Percentiles rank a stretch among this genome's conserved stretches.
These are phyloP conservation scores for Rhinolophus ferrumequinum DNA, from an alignment of 2,113 vertebrate genomes.

Conservation along the genomic window DNA sequence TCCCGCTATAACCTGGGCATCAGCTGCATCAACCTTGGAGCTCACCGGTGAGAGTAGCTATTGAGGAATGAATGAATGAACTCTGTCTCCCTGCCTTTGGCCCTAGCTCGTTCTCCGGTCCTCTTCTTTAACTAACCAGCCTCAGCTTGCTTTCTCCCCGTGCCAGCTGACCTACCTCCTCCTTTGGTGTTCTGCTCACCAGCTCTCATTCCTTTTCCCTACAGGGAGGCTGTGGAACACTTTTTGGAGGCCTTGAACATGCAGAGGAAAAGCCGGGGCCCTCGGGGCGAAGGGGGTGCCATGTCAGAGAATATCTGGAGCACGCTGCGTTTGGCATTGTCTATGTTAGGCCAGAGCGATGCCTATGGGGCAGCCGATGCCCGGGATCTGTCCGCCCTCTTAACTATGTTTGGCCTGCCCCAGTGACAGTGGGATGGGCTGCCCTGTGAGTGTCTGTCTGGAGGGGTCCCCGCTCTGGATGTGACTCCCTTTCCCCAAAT, in stretches of 20 bases:
- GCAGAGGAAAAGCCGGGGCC: conserved; percentile 91
- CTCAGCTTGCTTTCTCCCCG: background rate
- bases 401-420: conserved; percentile 92
- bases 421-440: conserved; percentile 88
- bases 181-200: background rate
- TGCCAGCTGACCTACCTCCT: background rate
- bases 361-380: conserved; percentile 94
- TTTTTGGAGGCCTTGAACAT: conserved; percentile 97
- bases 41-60: conserved; percentile 91
- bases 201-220: background rate
- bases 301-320: conserved; percentile 99
- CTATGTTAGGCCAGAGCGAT: conserved; percentile 98
- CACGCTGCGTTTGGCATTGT: conserved; percentile 97
- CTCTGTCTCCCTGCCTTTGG: background rate
- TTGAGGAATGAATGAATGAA: background rate
- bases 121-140: background rate
- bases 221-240: conserved; percentile 98
- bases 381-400: conserved; percentile 91
- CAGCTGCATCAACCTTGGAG: conserved; percentile 97
- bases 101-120: background rate
- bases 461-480: conserved; percentile 60
- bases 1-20: conserved; percentile 99
- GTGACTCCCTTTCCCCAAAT: conserved; percentile 75
- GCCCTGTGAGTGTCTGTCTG: conserved; percentile 83
- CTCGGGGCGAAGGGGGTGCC: conserved; percentile 84